These are phyloP conservation scores for Corythaeola cristata DNA, from an alignment of 2,113 vertebrate species.

Conservation along the genomic window DNA sequence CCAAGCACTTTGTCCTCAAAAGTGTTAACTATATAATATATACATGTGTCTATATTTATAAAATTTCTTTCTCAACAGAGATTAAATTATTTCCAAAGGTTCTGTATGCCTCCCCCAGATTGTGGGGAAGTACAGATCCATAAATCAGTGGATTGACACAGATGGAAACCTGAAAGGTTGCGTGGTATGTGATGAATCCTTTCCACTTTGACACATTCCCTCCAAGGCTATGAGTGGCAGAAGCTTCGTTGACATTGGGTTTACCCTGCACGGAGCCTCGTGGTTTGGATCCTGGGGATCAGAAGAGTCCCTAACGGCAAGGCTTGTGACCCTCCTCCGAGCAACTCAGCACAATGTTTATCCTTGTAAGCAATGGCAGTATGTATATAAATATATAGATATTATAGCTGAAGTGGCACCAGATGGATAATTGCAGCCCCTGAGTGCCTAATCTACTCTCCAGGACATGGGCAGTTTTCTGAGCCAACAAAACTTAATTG, in stretches of 20 bases:
- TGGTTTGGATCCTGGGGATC: background rate
- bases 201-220: background rate
- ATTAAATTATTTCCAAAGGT: conserved; percentile 67
- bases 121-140: conserved; percentile 20
- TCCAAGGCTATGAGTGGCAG: background rate
- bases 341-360: conserved; percentile 12
- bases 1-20: conserved; percentile 67
- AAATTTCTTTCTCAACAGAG: conserved; percentile 50
- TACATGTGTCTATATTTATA: background rate
- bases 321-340: background rate
- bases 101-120: conserved; percentile 5
- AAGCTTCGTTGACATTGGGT: background rate
- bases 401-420: conserved; percentile 76
- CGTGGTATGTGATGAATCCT: background rate
- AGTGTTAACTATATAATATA: conserved; percentile 70
- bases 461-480: conserved; percentile 79
- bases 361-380: conserved; percentile 22
- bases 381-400: conserved; percentile 72
- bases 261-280: background rate
- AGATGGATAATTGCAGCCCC: conserved; percentile 83
- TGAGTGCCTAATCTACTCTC: conserved; percentile 82
- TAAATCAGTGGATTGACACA: conserved; percentile 59
- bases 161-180: conserved; percentile 24
- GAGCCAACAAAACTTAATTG: conserved; percentile 85
- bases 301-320: background rate